Base-by-base conservation (phyloP, 2,888 invertebrate genomes). In the Pasiphila rectangulata region DNA sequence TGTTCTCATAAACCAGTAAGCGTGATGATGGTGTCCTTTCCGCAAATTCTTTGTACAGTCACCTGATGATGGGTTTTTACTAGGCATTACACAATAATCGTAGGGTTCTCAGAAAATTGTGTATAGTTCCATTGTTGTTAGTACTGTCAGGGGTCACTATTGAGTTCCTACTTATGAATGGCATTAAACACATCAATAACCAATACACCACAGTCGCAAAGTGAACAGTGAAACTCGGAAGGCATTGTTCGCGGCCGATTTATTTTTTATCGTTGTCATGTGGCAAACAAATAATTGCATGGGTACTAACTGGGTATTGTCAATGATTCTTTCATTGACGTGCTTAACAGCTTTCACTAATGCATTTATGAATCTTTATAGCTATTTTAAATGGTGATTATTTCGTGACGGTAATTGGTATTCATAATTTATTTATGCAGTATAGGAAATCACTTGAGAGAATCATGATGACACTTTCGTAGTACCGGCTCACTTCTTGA, bases 271-370 rank as follows among this genome's bases (percentile, higher is more conserved):
- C 57, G 59, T 54, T 56, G 48, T 58, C 64, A 71, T 79, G 69
- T 66, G 69, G 32, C 37, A 40, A 37, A 27, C 27, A 41, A 16
- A 27, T 20, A 38, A 47, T 46, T 35, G 19, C 34, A 38, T 45
- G 32, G 40, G 17, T 38, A 38, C 38, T 44, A 40, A n/a, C n/a
- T n/a, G n/a, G n/a, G 41, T 45, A 47, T 70, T 61, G 59, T 60
- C 61, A 63, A 64, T 69, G 58, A 68, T 67, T 61, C 68, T 68
- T 75, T 61, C 75, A 77, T 75, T 67, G 67, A 67, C 68, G 61
- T 69, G 61, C 64, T 61, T 62, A 65, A 3, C 65, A 61, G 73
- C 79, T 83, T 83, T 84, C 82, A 78, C 82, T 79, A 67, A 59
- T 54, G 45, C 36, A 47, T 55, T 56, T 47, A 56, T 56, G 50